Percentiles rank a stretch among this genome's conserved stretches.
Evolutionary conservation across 1,140 invertebrate genomes (phyloP).

Genomic region (Drosophila subpulchrella): DNA sequence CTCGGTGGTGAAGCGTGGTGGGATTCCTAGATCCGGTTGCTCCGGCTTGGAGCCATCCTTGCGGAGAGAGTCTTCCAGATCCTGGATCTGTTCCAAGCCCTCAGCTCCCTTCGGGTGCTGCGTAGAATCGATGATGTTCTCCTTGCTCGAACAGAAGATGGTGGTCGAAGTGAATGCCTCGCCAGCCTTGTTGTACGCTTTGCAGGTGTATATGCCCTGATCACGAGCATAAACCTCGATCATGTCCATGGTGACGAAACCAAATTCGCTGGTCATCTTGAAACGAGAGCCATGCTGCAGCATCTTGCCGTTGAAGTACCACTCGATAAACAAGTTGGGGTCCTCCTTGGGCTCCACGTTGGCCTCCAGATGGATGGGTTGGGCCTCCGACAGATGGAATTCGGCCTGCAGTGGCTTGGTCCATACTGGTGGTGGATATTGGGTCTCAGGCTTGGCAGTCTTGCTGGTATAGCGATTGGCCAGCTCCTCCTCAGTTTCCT

Average conservation of each 20-base stretch:
- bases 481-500: constrained; percentile 92
- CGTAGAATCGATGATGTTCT: constrained; percentile 93
- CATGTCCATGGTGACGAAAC: constrained; percentile 95
- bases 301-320: constrained; percentile 96
- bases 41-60: constrained; percentile 88
- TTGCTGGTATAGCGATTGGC: constrained; percentile 89
- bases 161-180: constrained; percentile 97
- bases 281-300: constrained; percentile 93
- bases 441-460: constrained; percentile 88
- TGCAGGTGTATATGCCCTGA: constrained; percentile 96
- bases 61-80: constrained; percentile 93
- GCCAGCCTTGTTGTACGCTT: constrained; percentile 93
- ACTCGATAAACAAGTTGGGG: constrained; percentile 96
- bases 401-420: constrained; percentile 92
- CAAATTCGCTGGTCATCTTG: constrained; percentile 95
- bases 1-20: constrained; percentile 94
- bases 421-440: constrained; percentile 95
- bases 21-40: constrained; percentile 91
- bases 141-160: constrained; percentile 92
- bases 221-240: constrained; percentile 96
- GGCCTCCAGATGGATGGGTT: constrained; percentile 96
- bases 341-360: constrained; percentile 98
- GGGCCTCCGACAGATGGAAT: constrained; percentile 94
- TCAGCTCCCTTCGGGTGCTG: constrained; percentile 97
- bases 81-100: constrained; percentile 95